Base-by-base conservation (phyloP, 2,113 vertebrate genomes). In the Solea senegalensis region DNA sequence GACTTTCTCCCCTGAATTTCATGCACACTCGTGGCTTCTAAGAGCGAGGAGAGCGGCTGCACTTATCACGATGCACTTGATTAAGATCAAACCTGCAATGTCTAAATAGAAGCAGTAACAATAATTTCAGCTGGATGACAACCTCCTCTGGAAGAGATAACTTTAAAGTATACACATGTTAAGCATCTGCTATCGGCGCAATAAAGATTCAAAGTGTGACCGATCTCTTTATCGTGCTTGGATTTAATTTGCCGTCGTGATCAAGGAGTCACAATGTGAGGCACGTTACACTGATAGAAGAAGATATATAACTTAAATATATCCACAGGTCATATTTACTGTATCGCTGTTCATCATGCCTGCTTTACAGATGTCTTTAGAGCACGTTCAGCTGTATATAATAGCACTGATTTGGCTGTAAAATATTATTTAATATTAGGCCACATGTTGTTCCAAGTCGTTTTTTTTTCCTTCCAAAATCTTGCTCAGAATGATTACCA, bases 131-230 rank as follows among this genome's bases (percentile, higher is more conserved):
- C n/a, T 53, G 7, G 61, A 74, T 63, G 51, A n/a, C 16, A 52
- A 67, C 74, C 51, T 43, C 40, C 9, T 58, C 44, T 74, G 65
- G 39, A 57, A 67, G 69, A 76, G 60, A 76, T 73, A 70, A 70
- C 51, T 26, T 55, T 21, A 53, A 52, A 9, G 68, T 15, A n/a
- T 8, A 26, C 72, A 78, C 51, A 72, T 65, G 67, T 43, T 64
- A 48, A 44, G 59, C 65, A 62, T 86, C 72, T 65, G 53, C 16
- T 76, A 44, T 64, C 52, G 57, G 57, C 50, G 12, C 13, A 61
- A 69, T 69, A 50, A 72, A 63, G 56, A 51, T 43, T 69, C 46
- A 63, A 12, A 26, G 52, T 63, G 34, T 58, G 34, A 74, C 41
- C 26, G 8, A 50, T 66, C 3, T 52, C 46, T 71, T 74, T 0